Conservation (phyloP, 1,140 invertebrate species). For the Coenobita brevimanus region DNA sequence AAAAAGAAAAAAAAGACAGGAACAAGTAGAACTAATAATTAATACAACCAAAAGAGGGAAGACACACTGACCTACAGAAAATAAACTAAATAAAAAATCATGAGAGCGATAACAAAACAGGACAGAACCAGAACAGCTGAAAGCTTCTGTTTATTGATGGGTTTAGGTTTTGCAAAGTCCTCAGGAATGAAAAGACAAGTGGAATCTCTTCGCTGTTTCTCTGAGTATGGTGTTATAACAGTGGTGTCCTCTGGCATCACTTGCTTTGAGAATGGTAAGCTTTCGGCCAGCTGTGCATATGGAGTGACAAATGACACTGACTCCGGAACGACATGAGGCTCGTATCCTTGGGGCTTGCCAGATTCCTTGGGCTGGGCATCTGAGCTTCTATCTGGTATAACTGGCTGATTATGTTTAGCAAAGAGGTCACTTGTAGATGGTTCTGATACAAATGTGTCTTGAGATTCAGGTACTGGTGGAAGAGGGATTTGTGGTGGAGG, state of each 20-base stretch:
- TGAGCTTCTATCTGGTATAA: slow-evolving; percentile 42
- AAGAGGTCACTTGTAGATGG: slow-evolving; percentile 30
- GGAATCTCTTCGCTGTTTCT: slow-evolving; percentile 50
- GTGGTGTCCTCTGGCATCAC: slow-evolving; percentile 1
- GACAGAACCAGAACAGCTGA: slow-evolving; percentile 60
- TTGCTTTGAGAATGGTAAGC: not conserved
- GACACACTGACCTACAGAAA: slow-evolving; percentile 41
- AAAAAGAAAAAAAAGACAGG: not conserved
- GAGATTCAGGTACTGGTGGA: slow-evolving; percentile 48
- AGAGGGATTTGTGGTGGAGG: slow-evolving; percentile 58
- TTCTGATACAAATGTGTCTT: slow-evolving; percentile 40
- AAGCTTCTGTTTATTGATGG: slow-evolving; percentile 56
- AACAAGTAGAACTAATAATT: not conserved
- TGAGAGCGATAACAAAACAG: slow-evolving; percentile 52
- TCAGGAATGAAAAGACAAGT: slow-evolving; percentile 49
- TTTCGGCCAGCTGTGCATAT: slow-evolving; percentile 33
- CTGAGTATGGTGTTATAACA: slow-evolving; percentile 45
- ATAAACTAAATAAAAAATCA: slow-evolving; percentile 60
- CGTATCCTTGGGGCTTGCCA: slow-evolving; percentile 30
- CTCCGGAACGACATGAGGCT: slow-evolving; percentile 45
- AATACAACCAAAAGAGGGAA: not conserved
- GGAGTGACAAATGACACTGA: slow-evolving; percentile 53
- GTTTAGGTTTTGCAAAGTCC: slow-evolving; percentile 45
- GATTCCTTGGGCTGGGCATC: not conserved
- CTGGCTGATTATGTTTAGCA: not conserved